These are phyloP conservation scores for Aricia artaxerxes DNA, from an alignment of 2,888 invertebrate species.

Conservation along the genomic window DNA sequence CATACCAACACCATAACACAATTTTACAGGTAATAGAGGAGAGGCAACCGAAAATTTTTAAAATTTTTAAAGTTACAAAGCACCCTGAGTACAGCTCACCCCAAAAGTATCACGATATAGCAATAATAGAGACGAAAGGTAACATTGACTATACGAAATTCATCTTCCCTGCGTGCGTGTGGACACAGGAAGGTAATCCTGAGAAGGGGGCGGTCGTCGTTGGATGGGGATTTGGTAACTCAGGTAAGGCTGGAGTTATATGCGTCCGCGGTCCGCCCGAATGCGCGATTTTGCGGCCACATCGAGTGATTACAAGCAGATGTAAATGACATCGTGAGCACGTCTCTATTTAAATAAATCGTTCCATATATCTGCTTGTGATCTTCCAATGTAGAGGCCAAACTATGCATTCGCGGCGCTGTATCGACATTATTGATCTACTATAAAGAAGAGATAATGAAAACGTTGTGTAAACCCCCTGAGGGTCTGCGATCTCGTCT, in stretches of 20 bases:
- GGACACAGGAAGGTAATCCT: slow-evolving; percentile 32
- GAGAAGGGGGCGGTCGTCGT: not conserved
- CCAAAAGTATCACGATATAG: slow-evolving; percentile 47
- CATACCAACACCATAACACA: not conserved
- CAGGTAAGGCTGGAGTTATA: not conserved
- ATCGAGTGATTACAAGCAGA: too few relatives aligned
- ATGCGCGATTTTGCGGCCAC: too few relatives aligned
- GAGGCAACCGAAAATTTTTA: slow-evolving; percentile 37
- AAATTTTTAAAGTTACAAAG: slow-evolving; percentile 39
- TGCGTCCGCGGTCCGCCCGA: too few relatives aligned
- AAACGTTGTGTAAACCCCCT: too few relatives aligned
- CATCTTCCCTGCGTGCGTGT: slow-evolving; percentile 47
- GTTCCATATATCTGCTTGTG: too few relatives aligned
- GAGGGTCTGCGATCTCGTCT: too few relatives aligned
- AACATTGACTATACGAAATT: slow-evolving; percentile 39
- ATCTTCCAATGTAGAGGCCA: too few relatives aligned
- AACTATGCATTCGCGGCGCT: too few relatives aligned
- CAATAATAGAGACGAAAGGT: slow-evolving; percentile 43
- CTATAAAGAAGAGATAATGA: too few relatives aligned
- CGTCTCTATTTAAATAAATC: too few relatives aligned
- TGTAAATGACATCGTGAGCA: too few relatives aligned
- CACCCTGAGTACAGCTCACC: slow-evolving; percentile 45
- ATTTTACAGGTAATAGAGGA: slow-evolving; percentile 35
- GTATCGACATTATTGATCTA: too few relatives aligned
- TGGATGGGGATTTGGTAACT: not conserved